Evolutionary conservation across 2,797 vertebrate species (phyloP).

Genomic region (Halcyon leucocephala): DNA sequence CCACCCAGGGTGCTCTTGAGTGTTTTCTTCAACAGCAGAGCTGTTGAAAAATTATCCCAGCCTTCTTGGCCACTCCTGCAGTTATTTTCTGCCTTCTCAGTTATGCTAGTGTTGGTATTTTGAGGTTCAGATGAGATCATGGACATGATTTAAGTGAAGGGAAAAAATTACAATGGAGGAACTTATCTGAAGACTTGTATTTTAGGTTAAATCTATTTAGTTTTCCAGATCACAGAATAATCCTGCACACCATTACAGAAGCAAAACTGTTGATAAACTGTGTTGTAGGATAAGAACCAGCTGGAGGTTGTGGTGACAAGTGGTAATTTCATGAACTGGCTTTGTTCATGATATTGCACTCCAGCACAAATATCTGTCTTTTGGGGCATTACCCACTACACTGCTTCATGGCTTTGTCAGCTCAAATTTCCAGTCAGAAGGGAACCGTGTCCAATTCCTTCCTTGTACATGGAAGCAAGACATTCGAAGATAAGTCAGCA

Average conservation of each 20-base stretch:
- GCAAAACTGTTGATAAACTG: not conserved
- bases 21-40: not conserved
- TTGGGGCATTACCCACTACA: not conserved
- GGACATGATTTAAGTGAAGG: not conserved
- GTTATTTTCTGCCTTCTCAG: not conserved
- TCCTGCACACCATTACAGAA: not conserved
- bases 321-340: not conserved
- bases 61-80: not conserved
- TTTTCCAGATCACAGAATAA: not conserved
- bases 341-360: not conserved
- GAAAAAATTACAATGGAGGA: not conserved
- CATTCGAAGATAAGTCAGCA: fast-evolving
- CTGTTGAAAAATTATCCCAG: not conserved
- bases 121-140: not conserved
- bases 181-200: not conserved
- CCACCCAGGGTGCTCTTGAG: not conserved
- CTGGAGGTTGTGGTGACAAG: not conserved
- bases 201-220: not conserved
- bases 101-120: not conserved
- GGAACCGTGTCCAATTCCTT: not conserved
- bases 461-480: not conserved
- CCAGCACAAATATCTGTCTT: not conserved
- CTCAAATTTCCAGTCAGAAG: not conserved
- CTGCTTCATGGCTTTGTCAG: not conserved
- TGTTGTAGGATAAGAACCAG: not conserved